A percentile compares a stretch with the other conserved stretches of the same genome.
These are phyloP conservation scores for Cyphomyrus discorhynchus DNA, from an alignment of 2,113 vertebrate genomes.

Conservation along the genomic window DNA sequence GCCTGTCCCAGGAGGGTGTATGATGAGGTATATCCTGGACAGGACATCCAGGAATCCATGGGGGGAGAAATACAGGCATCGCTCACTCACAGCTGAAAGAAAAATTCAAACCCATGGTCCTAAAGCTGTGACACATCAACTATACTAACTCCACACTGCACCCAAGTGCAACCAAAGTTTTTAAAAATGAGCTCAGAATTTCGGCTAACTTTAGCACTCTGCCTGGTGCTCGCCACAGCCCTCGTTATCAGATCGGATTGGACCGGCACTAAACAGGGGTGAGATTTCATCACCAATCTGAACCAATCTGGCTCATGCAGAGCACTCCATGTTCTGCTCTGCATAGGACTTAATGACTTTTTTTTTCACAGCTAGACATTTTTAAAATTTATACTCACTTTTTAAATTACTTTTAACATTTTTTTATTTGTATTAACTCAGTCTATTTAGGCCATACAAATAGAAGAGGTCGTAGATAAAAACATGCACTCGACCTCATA, in stretches of 20 bases:
- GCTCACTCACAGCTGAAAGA: neutral
- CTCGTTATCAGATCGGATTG: neutral
- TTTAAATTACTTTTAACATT: neutral
- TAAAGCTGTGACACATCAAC: neutral
- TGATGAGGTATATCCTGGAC: neutral
- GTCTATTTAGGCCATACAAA: neutral
- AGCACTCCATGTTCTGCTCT: neutral
- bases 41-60: neutral
- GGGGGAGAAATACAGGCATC: neutral
- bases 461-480: neutral
- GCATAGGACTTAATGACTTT: neutral
- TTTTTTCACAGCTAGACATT: neutral
- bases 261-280: neutral
- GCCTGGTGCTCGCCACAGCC: neutral
- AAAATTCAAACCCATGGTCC: neutral
- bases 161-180: neutral
- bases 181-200: neutral
- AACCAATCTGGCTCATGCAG: neutral
- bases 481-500: neutral
- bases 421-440: neutral
- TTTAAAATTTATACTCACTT: neutral
- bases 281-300: neutral
- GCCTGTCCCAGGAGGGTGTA: neutral
- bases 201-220: neutral
- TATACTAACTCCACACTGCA: neutral